Conservation (phyloP, 2,113 vertebrate genomes). For the Orthochromis malagaraziensis region DNA sequence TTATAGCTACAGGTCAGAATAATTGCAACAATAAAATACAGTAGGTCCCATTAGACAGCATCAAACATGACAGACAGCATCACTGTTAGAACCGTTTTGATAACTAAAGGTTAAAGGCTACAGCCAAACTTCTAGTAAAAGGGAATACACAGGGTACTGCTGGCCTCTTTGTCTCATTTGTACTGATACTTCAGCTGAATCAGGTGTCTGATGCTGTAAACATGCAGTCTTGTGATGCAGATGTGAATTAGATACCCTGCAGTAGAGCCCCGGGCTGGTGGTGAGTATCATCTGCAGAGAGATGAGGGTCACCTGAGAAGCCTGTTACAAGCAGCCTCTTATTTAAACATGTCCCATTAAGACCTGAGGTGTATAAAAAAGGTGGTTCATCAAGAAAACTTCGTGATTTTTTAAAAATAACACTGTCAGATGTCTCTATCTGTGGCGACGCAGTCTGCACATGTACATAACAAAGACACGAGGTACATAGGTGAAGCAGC, state of each 20-base stretch:
- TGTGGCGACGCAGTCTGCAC: neutral
- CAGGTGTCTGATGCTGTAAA: neutral
- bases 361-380: neutral
- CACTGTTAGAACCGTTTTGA: neutral
- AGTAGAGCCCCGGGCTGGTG: neutral
- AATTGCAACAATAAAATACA: neutral
- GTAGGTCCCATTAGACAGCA: neutral
- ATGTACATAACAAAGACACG: neutral
- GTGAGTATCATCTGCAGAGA: constrained; percentile 5
- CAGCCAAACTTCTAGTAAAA: neutral
- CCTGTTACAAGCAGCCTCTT: constrained; percentile 18
- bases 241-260: neutral
- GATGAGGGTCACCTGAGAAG: constrained; percentile 29
- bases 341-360: neutral
- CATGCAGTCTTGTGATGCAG: constrained; percentile 37
- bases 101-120: neutral
- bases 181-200: neutral
- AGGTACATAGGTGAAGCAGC: neutral
- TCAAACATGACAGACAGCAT: neutral
- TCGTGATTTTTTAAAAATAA: neutral
- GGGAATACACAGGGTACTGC: neutral
- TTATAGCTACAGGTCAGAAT: neutral
- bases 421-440: neutral
- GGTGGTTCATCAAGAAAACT: neutral
- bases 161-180: neutral